These are phyloP conservation scores for Orthosia incerta DNA, from an alignment of 2,888 invertebrate genomes.

Conservation along the genomic window DNA sequence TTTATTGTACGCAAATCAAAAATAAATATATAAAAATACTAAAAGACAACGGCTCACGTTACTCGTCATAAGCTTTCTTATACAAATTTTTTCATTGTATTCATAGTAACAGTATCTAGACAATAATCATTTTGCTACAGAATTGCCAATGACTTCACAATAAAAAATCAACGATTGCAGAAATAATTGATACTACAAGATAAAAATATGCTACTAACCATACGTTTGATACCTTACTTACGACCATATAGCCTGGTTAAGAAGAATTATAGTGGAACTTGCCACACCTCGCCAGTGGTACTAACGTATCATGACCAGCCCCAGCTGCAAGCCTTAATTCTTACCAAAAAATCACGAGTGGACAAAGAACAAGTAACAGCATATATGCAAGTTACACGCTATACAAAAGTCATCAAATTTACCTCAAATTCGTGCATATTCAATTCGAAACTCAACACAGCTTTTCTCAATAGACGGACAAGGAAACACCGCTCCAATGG, in stretches of 20 bases:
- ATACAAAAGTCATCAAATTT: background rate
- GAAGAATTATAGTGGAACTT: background rate
- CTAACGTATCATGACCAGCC: no score
- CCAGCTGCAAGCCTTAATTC: no score
- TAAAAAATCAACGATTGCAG: background rate
- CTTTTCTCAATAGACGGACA: background rate
- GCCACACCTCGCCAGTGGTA: no score
- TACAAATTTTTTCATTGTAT: background rate
- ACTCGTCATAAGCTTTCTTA: background rate
- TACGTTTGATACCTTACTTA: background rate
- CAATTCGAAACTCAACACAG: background rate
- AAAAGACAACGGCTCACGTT: no score
- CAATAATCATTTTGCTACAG: background rate
- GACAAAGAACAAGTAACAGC: background rate
- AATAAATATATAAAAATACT: no score
- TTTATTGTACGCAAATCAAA: no score
- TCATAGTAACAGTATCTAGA: background rate
- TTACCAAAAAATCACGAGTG: background rate
- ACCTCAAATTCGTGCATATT: constrained; percentile 6
- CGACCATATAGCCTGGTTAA: background rate
- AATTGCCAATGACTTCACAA: background rate
- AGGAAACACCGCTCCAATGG: constrained; percentile 14
- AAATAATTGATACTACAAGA: background rate
- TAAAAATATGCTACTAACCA: background rate
- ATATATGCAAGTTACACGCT: background rate